Percentiles rank a stretch among this genome's conserved stretches.
These are phyloP conservation scores for Zosterops pallidus DNA, from an alignment of 2,113 vertebrate species.

Conservation along the genomic window DNA sequence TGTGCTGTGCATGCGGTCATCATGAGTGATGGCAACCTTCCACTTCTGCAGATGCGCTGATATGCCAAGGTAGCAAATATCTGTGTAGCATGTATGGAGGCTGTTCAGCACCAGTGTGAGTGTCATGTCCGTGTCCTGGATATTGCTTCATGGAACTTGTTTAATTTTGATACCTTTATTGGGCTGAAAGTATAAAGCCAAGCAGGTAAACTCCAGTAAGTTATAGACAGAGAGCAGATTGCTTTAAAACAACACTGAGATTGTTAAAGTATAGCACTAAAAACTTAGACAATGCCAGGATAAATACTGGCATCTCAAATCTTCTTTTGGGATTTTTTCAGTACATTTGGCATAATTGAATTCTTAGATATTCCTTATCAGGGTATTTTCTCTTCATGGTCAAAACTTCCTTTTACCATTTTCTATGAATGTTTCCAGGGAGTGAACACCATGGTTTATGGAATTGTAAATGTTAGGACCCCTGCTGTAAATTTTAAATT, in stretches of 20 bases:
- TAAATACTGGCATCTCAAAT: background rate
- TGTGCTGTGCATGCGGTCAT: fast-evolving
- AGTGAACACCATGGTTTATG: background rate
- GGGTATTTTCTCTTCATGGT: background rate
- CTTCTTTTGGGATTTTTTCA: background rate
- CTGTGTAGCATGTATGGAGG: background rate
- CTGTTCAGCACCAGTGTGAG: background rate
- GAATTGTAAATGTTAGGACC: background rate
- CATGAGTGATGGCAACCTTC: background rate
- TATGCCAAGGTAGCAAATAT: background rate
- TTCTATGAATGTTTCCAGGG: background rate
- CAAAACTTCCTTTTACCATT: background rate
- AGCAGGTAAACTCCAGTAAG: background rate
- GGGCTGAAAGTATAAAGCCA: background rate
- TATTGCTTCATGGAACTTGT: fast-evolving
- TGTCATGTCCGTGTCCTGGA: fast-evolving
- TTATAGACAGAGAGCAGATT: background rate
- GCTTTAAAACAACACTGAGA: background rate
- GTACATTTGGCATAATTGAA: background rate
- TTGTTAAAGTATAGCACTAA: background rate
- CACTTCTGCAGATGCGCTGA: background rate
- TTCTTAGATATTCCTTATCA: background rate
- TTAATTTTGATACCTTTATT: background rate
- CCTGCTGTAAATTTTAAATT: background rate
- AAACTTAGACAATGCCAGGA: background rate